Evolutionary conservation across 2,113 vertebrate species (phyloP).

Genomic region (Cephalophus harveyi): DNA sequence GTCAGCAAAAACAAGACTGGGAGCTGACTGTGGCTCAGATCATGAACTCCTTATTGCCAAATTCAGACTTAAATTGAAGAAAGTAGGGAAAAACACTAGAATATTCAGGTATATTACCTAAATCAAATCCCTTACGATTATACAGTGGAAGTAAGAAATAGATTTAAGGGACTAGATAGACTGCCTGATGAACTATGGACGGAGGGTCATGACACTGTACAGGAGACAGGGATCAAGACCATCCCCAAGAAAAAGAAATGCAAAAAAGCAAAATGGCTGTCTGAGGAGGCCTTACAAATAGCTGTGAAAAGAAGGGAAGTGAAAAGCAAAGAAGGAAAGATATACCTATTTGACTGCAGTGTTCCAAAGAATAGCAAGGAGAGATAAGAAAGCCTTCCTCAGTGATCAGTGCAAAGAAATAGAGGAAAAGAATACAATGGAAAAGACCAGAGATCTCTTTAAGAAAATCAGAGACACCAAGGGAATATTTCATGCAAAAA

Average conservation of each 20-base stretch:
- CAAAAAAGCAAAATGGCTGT: not conserved
- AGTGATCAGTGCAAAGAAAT: not conserved
- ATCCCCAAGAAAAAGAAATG: not conserved
- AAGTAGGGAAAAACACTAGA: not conserved
- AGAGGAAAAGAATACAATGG: not conserved
- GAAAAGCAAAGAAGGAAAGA: not conserved
- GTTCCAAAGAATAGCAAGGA: not conserved
- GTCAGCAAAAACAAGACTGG: not conserved
- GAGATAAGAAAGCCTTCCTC: not conserved
- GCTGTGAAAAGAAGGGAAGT: not conserved
- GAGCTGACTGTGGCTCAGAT: not conserved
- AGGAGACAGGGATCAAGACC: not conserved
- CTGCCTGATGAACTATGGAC: not conserved
- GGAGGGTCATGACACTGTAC: not conserved
- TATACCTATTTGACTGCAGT: not conserved
- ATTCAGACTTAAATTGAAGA: not conserved
- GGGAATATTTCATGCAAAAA: not conserved
- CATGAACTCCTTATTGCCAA: not conserved
- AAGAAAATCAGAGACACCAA: not conserved
- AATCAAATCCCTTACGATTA: not conserved
- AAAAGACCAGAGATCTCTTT: not conserved
- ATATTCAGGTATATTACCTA: not conserved
- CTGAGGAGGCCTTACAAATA: not conserved
- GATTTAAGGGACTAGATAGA: not conserved
- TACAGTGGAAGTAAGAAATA: not conserved